These are phyloP conservation scores for Volucella bombylans DNA, from an alignment of 2,888 invertebrate genomes.

Conservation along the genomic window DNA sequence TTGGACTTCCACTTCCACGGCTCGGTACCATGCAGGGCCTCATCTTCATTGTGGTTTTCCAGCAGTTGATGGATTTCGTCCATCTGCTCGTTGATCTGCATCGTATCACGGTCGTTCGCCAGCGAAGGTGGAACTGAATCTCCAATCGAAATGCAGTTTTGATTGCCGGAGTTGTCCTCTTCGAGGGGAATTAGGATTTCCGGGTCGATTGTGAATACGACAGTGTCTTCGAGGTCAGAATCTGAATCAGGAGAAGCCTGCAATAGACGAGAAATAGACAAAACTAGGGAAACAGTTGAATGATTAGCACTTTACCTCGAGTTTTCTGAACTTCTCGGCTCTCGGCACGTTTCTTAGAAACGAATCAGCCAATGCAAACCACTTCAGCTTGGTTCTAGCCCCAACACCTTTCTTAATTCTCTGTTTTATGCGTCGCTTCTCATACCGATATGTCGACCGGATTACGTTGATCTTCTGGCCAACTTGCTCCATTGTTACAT, in stretches of 20 bases:
- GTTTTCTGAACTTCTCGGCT: slow-evolving; percentile 71
- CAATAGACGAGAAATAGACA: slow-evolving; percentile 10
- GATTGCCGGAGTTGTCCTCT: slow-evolving; percentile 67
- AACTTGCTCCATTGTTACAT: slow-evolving; percentile 74
- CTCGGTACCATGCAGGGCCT: not conserved
- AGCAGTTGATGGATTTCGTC: slow-evolving; percentile 68
- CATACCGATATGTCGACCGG: slow-evolving; percentile 76
- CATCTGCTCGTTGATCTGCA: slow-evolving; percentile 62
- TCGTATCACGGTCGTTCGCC: slow-evolving; percentile 12
- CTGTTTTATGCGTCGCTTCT: slow-evolving; percentile 76
- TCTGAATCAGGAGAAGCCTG: slow-evolving; percentile 72
- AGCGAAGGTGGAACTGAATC: not conserved
- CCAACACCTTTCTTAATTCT: slow-evolving; percentile 75
- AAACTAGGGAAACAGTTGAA: not conserved
- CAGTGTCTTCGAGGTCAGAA: slow-evolving; percentile 75
- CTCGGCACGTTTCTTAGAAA: slow-evolving; percentile 75
- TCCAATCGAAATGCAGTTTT: slow-evolving; percentile 65
- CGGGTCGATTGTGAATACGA: slow-evolving; percentile 76
- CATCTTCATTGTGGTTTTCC: slow-evolving; percentile 25
- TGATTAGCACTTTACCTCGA: slow-evolving; percentile 32
- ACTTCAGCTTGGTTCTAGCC: slow-evolving; percentile 76
- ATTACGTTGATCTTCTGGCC: slow-evolving; percentile 76
- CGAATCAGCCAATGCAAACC: slow-evolving; percentile 77
- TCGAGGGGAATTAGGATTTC: slow-evolving; percentile 74
- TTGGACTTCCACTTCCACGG: slow-evolving; percentile 54